Evolutionary conservation across 1,140 invertebrate species (phyloP).

Genomic region (Drosophila sproati): DNA sequence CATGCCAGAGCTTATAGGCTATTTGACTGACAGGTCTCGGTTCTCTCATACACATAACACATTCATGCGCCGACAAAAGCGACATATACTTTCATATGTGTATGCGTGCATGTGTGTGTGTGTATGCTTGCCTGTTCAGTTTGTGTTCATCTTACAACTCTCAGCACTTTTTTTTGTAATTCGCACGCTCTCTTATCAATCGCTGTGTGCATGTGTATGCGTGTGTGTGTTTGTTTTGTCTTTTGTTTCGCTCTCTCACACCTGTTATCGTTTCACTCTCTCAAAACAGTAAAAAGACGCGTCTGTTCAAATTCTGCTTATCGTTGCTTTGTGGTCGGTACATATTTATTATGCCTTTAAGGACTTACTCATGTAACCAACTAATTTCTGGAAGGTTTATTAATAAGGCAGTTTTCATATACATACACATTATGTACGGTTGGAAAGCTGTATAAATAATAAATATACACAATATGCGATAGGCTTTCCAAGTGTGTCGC

Average conservation of each 20-base stretch:
- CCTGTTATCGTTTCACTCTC: constrained; percentile 34
- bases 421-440: background rate
- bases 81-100: background rate
- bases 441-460: constrained; percentile 15
- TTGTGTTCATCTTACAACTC: constrained; percentile 53
- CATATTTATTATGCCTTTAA: constrained; percentile 26
- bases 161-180: constrained; percentile 56
- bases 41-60: constrained; percentile 4
- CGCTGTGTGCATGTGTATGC: constrained; percentile 13
- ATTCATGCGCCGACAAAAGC: constrained; percentile 23
- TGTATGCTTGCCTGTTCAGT: constrained; percentile 20
- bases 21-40: constrained; percentile 11
- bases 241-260: constrained; percentile 36
- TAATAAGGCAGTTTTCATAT: constrained; percentile 1
- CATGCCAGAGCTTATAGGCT: constrained; percentile 60
- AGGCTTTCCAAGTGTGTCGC: background rate
- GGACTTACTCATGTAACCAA: constrained; percentile 20
- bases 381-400: constrained; percentile 2
- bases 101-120: background rate
- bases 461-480: background rate
- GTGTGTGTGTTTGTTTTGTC: constrained; percentile 36
- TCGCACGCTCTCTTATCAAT: constrained; percentile 50
- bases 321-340: constrained; percentile 8
- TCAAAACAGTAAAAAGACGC: background rate
- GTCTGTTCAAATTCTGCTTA: constrained; percentile 2